Conservation (phyloP, 2,888 invertebrate species). For the Aleiodes leptofemur region DNA sequence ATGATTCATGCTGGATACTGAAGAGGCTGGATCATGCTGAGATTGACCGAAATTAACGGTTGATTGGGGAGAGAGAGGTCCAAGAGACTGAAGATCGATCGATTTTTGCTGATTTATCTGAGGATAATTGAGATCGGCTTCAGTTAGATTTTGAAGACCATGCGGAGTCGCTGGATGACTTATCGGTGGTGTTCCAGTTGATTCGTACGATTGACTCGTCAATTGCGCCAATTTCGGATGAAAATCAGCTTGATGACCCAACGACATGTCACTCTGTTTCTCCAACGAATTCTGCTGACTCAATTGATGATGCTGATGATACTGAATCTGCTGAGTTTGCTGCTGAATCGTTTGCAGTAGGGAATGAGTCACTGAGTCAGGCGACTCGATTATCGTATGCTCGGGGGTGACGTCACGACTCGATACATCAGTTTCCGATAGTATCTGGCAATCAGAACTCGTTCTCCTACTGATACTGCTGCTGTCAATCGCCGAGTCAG, state of each 20-base stretch:
- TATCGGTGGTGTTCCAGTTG: slow-evolving; percentile 76
- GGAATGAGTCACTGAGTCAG: slow-evolving; percentile 58
- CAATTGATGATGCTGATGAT: slow-evolving; percentile 65
- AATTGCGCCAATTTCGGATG: slow-evolving; percentile 79
- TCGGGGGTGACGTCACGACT: slow-evolving; percentile 73
- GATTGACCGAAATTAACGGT: slow-evolving; percentile 65
- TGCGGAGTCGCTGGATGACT: slow-evolving; percentile 82
- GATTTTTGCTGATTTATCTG: slow-evolving; percentile 84
- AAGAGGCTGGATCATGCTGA: slow-evolving; percentile 40
- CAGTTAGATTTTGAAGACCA: slow-evolving; percentile 76
- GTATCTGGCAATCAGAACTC: slow-evolving; percentile 69
- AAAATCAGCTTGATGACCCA: slow-evolving; percentile 77
- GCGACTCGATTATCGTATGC: slow-evolving; percentile 69
- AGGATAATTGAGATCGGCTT: slow-evolving; percentile 81
- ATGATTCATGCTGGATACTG: not conserved
- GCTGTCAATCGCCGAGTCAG: slow-evolving; percentile 62
- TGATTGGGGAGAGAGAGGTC: slow-evolving; percentile 74
- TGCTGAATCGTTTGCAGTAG: slow-evolving; percentile 63
- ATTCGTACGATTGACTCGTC: slow-evolving; percentile 76
- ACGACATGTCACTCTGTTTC: slow-evolving; percentile 61
- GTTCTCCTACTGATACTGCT: slow-evolving; percentile 65
- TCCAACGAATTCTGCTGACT: slow-evolving; percentile 73
- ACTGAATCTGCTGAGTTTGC: slow-evolving; percentile 51
- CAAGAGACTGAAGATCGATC: slow-evolving; percentile 71
- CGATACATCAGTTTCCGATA: slow-evolving; percentile 70